A percentile compares a stretch with the other conserved stretches of the same genome.
These are phyloP conservation scores for Apodemia duryi DNA, from an alignment of 2,888 invertebrate genomes.

Conservation along the genomic window DNA sequence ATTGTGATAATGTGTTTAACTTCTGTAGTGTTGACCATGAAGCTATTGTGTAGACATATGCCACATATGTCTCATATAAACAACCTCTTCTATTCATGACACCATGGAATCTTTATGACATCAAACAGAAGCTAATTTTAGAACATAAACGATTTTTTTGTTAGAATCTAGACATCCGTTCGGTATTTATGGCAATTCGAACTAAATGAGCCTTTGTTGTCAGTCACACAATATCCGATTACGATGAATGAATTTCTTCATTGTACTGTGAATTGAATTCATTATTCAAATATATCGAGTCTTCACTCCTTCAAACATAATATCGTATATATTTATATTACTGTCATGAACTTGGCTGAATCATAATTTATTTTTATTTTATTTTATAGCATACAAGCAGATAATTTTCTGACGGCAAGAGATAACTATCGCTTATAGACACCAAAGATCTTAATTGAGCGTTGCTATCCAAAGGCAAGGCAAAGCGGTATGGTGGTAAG, in stretches of 20 bases:
- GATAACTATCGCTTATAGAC: too few relatives aligned
- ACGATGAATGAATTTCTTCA: neutral
- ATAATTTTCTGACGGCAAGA: too few relatives aligned
- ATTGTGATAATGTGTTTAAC: too few relatives aligned
- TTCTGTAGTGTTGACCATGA: too few relatives aligned
- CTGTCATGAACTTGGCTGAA: neutral
- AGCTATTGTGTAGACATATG: too few relatives aligned
- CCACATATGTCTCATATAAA: too few relatives aligned
- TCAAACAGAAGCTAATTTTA: neutral
- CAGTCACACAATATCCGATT: conserved; percentile 4
- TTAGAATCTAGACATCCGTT: conserved; percentile 2
- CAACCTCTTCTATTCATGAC: too few relatives aligned
- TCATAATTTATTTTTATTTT: neutral
- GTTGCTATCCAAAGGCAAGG: too few relatives aligned
- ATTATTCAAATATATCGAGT: neutral
- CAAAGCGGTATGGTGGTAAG: too few relatives aligned
- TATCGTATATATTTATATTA: neutral
- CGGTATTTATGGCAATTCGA: neutral
- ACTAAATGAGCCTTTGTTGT: conserved; percentile 16
- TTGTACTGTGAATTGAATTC: neutral
- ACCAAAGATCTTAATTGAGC: too few relatives aligned
- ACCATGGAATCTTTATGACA: too few relatives aligned
- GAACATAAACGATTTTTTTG: neutral
- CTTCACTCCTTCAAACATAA: neutral
- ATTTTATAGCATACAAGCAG: too few relatives aligned